These are phyloP conservation scores for Prionailurus viverrinus DNA, from an alignment of 2,113 vertebrate species.

Conservation along the genomic window DNA sequence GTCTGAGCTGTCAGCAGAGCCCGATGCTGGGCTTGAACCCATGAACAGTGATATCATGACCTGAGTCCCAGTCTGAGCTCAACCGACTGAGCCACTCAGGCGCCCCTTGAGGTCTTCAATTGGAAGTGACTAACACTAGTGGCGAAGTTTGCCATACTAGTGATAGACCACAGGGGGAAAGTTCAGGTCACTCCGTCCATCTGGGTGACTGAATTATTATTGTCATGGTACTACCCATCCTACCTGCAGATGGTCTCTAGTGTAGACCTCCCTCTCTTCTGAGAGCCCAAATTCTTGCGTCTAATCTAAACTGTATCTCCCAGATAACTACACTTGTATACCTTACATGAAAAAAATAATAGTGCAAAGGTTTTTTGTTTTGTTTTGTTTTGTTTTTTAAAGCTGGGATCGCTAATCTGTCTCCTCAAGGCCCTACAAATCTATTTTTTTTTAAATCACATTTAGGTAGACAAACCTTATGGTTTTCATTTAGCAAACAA, in stretches of 20 bases:
- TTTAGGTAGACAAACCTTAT: neutral
- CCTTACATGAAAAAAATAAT: neutral
- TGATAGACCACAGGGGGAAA: rapidly evolving
- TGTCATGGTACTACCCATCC: rapidly evolving
- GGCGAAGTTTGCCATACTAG: neutral
- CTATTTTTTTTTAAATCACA: neutral
- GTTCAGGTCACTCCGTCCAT: neutral
- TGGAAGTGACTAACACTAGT: neutral
- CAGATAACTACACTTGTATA: neutral
- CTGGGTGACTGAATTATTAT: rapidly evolving
- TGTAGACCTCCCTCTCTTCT: neutral
- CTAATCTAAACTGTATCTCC: neutral
- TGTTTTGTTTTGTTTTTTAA: neutral
- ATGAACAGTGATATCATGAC: no score
- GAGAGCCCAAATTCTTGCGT: neutral
- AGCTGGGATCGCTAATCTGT: neutral
- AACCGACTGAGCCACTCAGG: no score
- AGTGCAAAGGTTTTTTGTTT: no score
- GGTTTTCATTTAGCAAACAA: neutral
- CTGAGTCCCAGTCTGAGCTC: no score
- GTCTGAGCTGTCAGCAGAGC: no score
- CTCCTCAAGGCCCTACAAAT: neutral
- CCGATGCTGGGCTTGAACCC: no score
- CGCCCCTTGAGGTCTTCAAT: neutral
- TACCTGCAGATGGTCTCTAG: rapidly evolving